A percentile compares a stretch with the other conserved stretches of the same genome.
Evolutionary conservation across 2,888 invertebrate genomes (phyloP).

Genomic region (Zaprionus bogoriensis): DNA sequence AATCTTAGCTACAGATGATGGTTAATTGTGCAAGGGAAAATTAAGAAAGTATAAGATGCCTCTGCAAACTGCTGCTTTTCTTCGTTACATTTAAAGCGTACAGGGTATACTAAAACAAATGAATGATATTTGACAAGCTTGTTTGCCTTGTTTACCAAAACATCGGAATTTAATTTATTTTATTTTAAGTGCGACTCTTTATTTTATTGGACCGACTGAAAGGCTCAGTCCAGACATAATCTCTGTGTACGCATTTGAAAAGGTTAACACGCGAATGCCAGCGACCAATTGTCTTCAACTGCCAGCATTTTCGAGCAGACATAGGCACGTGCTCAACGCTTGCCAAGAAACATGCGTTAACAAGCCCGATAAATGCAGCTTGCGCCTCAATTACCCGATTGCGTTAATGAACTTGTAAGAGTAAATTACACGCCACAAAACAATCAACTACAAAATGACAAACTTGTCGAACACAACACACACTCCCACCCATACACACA

Average conservation of each 20-base stretch:
- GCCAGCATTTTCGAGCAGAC: neutral
- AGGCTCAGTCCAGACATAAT: neutral
- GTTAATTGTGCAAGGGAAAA: no score
- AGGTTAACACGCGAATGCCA: slow-evolving; percentile 3
- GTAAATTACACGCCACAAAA: slow-evolving; percentile 28
- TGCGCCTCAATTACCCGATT: slow-evolving; percentile 10
- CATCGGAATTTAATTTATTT: slow-evolving; percentile 6
- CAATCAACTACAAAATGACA: slow-evolving; percentile 21
- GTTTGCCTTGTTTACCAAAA: slow-evolving; percentile 17
- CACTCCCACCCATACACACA: neutral
- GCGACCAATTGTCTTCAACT: neutral
- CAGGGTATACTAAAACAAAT: neutral
- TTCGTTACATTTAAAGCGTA: no score
- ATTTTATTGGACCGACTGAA: neutral
- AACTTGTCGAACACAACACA: slow-evolving; percentile 17
- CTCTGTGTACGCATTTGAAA: neutral
- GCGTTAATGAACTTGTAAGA: slow-evolving; percentile 61
- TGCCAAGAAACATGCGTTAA: neutral
- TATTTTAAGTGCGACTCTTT: slow-evolving; percentile 6
- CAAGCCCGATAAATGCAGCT: neutral
- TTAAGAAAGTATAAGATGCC: neutral
- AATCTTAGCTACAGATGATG: neutral
- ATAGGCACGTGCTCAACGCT: neutral
- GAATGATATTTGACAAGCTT: slow-evolving; percentile 1
- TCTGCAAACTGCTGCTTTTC: neutral